Conservation (phyloP, 2,888 invertebrate species). For the Ernsta delagoae region DNA sequence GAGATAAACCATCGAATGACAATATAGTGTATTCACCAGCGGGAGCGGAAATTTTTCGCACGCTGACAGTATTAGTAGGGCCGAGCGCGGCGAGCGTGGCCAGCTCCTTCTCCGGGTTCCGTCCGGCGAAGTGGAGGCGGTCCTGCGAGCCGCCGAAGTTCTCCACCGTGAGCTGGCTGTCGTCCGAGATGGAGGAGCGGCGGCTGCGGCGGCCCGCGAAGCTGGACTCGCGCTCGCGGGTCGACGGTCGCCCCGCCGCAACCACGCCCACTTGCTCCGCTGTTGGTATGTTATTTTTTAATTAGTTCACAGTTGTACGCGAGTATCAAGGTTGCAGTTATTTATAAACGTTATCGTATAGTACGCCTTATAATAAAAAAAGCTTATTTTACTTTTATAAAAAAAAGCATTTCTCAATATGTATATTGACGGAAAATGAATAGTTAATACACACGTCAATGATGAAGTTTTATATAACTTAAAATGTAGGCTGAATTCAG, state of each 20-base stretch:
- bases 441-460: too few species aligned
- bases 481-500: too few species aligned
- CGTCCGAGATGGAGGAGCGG: conserved; percentile 92
- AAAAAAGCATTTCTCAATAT: too few species aligned
- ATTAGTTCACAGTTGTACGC: too few species aligned
- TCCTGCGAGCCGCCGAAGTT: conserved; percentile 97
- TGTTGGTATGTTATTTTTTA: too few species aligned
- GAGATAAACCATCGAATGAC: too few species aligned
- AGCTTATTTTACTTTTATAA: too few species aligned
- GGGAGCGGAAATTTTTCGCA: conserved; percentile 81
- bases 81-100: conserved; percentile 82
- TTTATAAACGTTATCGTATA: too few species aligned
- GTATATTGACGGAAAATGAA: too few species aligned
- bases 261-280: conserved; percentile 38
- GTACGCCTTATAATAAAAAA: too few species aligned
- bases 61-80: conserved; percentile 87
- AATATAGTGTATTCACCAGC: conserved; percentile 55
- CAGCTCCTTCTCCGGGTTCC: conserved; percentile 92
- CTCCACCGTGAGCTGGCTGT: conserved; percentile 95
- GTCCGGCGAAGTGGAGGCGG: conserved; percentile 92
- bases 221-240: conserved; percentile 79
- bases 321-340: too few species aligned
- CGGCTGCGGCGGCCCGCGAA: conserved; percentile 94
- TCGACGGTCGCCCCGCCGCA: conserved; percentile 94
- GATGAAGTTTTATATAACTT: too few species aligned